Evolutionary conservation across 2,113 vertebrate genomes (phyloP), one percentile per base, ranked within the genome.

Genomic region (Meleagris gallopavo): DNA sequence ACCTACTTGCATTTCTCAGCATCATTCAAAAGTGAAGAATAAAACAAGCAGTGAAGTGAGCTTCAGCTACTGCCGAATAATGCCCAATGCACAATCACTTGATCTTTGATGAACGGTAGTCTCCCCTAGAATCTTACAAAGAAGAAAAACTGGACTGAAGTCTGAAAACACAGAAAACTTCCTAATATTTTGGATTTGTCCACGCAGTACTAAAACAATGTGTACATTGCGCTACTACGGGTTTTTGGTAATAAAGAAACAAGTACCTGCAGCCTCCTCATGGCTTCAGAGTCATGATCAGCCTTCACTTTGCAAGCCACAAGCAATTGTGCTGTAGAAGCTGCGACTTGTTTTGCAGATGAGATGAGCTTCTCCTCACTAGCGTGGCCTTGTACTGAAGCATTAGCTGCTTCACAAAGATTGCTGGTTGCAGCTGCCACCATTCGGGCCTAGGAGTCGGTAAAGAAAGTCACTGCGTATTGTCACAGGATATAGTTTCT

Each of bases 241-340:
- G 3, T n/a, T 79, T 75, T 55, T 41, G 57, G 75, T 18, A 45
- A 48, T 34, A 18, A 36, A 41, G 30, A 70, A 21, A 61, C 45
- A 65, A 81, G 93, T 97, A 99, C 99, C 99, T 99, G 99, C 65
- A 99, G 98, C 93, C 99, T 98, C 97, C 98, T 98, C 99, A 99
- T 99, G 93, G 99, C 99, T 96, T 99, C 99, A 2, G 99, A 99
- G 72, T 99, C 99, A 81, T 99, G 98, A 94, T 99, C 98, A 6
- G 99, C 99, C 95, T 99, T 99, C 94, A 99, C 99, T 96, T 99
- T 99, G 96, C 99, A 99, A 91, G 99, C 99, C 94, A 99, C 99
- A 62, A 99, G 98, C 88, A 99, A 96, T 97, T 99, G 99, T 38
- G 99, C 99, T 0, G 99, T 99, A 88, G 99, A 99, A 36, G 99